A percentile compares a stretch with the other conserved stretches of the same genome.
These are phyloP conservation scores for Monopis laevigella DNA, from an alignment of 2,888 invertebrate genomes.

Conservation along the genomic window DNA sequence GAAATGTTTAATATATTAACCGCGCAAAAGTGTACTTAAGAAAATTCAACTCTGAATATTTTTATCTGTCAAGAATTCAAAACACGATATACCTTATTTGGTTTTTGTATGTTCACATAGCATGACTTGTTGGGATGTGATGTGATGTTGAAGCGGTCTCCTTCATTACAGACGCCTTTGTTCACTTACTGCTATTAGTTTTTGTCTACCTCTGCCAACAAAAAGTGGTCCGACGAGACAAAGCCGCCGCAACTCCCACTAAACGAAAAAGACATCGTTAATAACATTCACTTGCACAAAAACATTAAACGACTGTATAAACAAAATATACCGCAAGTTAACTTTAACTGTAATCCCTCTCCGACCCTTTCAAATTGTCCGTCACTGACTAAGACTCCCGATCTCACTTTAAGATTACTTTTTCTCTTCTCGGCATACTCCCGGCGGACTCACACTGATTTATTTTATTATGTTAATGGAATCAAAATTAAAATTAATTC, in stretches of 20 bases:
- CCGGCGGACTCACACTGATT: conserved; percentile 30
- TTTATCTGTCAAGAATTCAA: no score
- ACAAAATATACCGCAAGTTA: conserved; percentile 7
- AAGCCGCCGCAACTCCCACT: conserved; percentile 23
- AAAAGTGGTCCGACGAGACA: conserved; percentile 28
- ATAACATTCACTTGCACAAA: conserved; percentile 9
- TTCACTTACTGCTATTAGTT: conserved; percentile 39
- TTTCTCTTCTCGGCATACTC: conserved; percentile 20
- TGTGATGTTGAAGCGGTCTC: conserved; percentile 21
- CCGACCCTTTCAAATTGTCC: conserved; percentile 24
- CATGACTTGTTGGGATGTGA: no score
- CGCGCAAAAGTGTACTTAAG: no score
- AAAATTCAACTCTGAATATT: no score
- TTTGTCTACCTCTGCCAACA: conserved; percentile 39
- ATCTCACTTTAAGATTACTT: conserved; percentile 33
- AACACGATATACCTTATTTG: no score
- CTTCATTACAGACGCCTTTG: conserved; percentile 39
- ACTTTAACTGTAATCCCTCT: conserved; percentile 17
- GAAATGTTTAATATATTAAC: conserved; percentile 1
- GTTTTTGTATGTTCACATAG: no score
- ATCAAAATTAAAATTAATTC: conserved; percentile 49
- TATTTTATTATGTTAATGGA: conserved; percentile 48
- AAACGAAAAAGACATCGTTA: conserved; percentile 7
- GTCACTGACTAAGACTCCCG: conserved; percentile 22
- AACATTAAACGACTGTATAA: conserved; percentile 6